phyloP scores from a whole-genome alignment of 2,113 vertebrate species.

The Ciconia boyciana region DNA sequence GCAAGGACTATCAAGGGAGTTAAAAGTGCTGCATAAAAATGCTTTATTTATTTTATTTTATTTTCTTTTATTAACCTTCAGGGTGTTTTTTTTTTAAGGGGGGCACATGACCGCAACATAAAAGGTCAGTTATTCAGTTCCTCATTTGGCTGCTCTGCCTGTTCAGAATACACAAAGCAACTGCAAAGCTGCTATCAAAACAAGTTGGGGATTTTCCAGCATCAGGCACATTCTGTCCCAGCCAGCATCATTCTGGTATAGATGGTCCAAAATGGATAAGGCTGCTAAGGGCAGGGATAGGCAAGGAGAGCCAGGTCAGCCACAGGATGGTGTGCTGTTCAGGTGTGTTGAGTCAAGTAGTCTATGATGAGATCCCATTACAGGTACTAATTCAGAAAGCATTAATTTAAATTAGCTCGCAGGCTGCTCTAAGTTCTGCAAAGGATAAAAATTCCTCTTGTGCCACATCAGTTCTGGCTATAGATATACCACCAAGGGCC shows the following conservation, averaged over 20 bases:
- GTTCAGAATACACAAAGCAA: neutral
- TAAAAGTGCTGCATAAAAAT: neutral
- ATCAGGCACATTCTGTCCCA: neutral
- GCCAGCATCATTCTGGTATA: neutral
- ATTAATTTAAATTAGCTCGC: neutral
- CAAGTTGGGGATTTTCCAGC: neutral
- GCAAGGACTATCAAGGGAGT: neutral
- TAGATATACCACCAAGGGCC: neutral
- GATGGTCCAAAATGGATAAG: neutral
- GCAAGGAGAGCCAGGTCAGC: neutral
- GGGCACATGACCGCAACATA: neutral
- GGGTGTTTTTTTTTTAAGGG: neutral
- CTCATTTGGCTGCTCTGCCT: neutral
- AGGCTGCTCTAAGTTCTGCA: neutral
- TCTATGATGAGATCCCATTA: neutral
- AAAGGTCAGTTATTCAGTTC: neutral
- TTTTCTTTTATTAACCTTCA: neutral
- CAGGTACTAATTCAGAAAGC: neutral
- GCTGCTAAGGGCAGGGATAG: neutral
- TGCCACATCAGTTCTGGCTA: neutral
- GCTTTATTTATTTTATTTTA: neutral
- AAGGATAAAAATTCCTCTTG: neutral
- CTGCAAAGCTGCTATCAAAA: neutral
- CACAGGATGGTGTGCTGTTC: neutral
- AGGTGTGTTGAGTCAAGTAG: neutral